Evolutionary conservation across 2,888 invertebrate genomes (phyloP).

Genomic region (Glyphotaelius pellucidus): DNA sequence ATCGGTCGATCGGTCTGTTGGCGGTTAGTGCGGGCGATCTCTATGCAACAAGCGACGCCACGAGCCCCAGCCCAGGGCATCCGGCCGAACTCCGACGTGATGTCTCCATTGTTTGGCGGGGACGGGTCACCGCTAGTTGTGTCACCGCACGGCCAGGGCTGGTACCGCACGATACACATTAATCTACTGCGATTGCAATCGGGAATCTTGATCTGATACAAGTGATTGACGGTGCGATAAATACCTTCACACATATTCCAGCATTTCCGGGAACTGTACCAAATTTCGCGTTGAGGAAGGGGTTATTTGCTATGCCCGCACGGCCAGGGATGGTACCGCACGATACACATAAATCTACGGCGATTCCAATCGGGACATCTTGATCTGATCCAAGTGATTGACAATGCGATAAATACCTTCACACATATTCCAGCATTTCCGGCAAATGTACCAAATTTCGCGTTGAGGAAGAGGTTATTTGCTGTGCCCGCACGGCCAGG

Average conservation of each 20-base stretch:
- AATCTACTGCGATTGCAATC: not conserved
- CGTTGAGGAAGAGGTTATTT: not conserved
- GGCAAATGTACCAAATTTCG: not conserved
- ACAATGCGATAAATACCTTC: not conserved
- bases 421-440: not conserved
- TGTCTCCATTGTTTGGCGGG: constrained; percentile 64
- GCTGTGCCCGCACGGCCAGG: not conserved
- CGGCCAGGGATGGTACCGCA: not conserved
- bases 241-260: not conserved
- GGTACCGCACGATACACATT: not conserved
- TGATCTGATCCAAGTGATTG: not conserved
- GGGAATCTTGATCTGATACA: not conserved
- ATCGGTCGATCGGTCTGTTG: constrained; percentile 23
- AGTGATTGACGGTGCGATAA: not conserved
- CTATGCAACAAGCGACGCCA: constrained; percentile 61
- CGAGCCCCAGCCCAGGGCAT: constrained; percentile 49
- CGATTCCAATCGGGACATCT: not conserved
- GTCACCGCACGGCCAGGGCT: constrained; percentile 9
- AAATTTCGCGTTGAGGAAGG: not conserved
- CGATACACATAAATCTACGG: not conserved
- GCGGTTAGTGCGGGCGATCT: constrained; percentile 60
- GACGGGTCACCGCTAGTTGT: not conserved
- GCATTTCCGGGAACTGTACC: not conserved
- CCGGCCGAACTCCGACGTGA: constrained; percentile 62
- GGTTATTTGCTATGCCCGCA: not conserved